Percentiles rank a stretch among this genome's conserved stretches.
Conservation (phyloP, 2,888 invertebrate species). For the Heliconius aoede region DNA sequence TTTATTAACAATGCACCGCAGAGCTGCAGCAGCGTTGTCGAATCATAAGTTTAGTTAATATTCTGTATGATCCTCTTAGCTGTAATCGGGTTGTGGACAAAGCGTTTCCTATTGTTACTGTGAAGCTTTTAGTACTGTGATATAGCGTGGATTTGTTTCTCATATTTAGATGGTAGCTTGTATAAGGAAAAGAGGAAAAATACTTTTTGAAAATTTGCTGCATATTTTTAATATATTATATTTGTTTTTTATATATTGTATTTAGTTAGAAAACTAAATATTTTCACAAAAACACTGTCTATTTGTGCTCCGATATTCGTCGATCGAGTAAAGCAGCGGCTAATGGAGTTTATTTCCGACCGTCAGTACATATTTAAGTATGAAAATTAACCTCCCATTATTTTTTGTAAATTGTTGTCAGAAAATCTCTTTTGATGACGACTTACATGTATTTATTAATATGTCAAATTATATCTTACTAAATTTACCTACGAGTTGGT, state of each 20-base stretch:
- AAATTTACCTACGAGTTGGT: no score
- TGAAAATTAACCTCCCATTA: conserved; percentile 14
- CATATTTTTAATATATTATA: no score
- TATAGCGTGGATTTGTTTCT: not conserved
- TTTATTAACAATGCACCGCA: not conserved
- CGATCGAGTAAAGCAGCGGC: not conserved
- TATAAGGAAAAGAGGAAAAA: not conserved
- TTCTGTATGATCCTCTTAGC: conserved; percentile 50
- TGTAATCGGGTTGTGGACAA: conserved; percentile 52
- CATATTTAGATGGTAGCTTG: not conserved
- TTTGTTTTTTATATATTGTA: no score
- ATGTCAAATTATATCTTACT: not conserved
- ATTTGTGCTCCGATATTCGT: not conserved
- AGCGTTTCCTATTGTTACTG: conserved; percentile 32
- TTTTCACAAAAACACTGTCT: no score
- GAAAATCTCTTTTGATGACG: not conserved
- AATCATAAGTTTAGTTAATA: conserved; percentile 22
- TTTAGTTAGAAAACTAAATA: no score
- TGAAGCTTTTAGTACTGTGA: not conserved
- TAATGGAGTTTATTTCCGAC: not conserved
- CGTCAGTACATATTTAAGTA: conserved; percentile 6
- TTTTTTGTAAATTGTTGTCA: conserved; percentile 3
- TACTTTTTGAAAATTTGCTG: no score
- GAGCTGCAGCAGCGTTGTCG: not conserved
- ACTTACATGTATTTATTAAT: not conserved